Evolutionary conservation across 2,888 invertebrate species (phyloP).

Genomic region (Panopea generosa): DNA sequence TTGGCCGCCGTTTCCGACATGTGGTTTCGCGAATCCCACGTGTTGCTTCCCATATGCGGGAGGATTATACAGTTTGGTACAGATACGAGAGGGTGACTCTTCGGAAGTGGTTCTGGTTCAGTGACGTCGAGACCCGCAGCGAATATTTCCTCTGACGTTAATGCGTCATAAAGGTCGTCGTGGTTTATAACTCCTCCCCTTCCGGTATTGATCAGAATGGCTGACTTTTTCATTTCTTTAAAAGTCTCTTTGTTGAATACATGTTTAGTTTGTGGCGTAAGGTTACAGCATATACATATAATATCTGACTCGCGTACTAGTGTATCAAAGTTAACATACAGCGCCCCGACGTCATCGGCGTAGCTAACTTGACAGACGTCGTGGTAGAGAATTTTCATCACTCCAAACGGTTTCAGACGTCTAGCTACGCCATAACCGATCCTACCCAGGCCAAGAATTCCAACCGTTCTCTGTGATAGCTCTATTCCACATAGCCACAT

Average conservation of each 20-base stretch:
- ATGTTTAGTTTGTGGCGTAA: slow-evolving; percentile 91
- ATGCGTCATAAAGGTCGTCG: slow-evolving; percentile 91
- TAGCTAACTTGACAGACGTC: slow-evolving; percentile 70
- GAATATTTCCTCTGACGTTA: slow-evolving; percentile 89
- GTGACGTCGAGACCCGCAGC: slow-evolving; percentile 97
- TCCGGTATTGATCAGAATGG: slow-evolving; percentile 95
- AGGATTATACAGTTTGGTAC: slow-evolving; percentile 93
- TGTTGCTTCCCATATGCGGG: slow-evolving; percentile 96
- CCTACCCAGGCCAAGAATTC: slow-evolving; percentile 83
- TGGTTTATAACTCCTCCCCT: slow-evolving; percentile 89
- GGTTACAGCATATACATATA: slow-evolving; percentile 91
- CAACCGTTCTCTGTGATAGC: slow-evolving; percentile 90
- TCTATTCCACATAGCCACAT: slow-evolving; percentile 96
- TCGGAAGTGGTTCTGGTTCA: slow-evolving; percentile 94
- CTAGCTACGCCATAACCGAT: slow-evolving; percentile 82
- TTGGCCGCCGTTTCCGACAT: slow-evolving; percentile 92
- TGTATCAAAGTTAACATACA: slow-evolving; percentile 90
- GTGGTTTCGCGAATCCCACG: slow-evolving; percentile 90
- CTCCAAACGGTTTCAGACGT: slow-evolving; percentile 76
- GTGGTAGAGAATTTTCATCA: slow-evolving; percentile 69
- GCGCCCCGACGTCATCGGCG: slow-evolving; percentile 88
- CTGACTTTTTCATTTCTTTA: slow-evolving; percentile 93
- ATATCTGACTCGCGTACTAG: slow-evolving; percentile 93
- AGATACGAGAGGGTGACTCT: slow-evolving; percentile 90
- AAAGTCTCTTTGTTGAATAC: slow-evolving; percentile 93